Conservation (phyloP, 2,113 vertebrate genomes). For the Vidua macroura region DNA sequence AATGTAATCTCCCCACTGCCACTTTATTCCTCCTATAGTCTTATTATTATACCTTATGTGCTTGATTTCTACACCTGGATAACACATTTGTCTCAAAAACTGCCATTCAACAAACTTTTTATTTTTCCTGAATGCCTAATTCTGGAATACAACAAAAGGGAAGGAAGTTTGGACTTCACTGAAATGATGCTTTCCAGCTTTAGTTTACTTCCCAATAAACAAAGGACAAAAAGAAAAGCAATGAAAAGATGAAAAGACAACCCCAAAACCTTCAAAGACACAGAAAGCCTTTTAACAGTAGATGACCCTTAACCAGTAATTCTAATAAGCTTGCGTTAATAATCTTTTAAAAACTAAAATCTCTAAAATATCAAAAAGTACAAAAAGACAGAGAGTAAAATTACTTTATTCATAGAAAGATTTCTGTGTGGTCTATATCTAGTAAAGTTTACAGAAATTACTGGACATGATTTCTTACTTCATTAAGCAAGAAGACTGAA, state of each 20-base stretch:
- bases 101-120: background rate
- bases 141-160: background rate
- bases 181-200: background rate
- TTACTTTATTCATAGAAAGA: background rate
- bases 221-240: background rate
- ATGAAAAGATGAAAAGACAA: background rate
- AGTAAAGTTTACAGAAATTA: background rate
- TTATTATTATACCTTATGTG: background rate
- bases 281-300: background rate
- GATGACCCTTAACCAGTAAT: background rate
- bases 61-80: conserved; percentile 17
- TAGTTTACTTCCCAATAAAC: background rate
- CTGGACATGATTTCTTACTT: background rate
- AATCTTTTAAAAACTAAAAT: background rate
- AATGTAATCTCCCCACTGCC: background rate
- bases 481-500: background rate
- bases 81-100: background rate
- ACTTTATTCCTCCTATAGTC: background rate
- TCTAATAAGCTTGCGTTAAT: background rate
- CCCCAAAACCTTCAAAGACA: background rate
- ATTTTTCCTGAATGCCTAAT: background rate
- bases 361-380: background rate
- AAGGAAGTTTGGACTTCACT: background rate
- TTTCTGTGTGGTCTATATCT: background rate
- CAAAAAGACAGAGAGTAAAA: background rate